Evolutionary conservation across 2,797 vertebrate genomes (phyloP).

Genomic region (Pseudochirops cupreus): DNA sequence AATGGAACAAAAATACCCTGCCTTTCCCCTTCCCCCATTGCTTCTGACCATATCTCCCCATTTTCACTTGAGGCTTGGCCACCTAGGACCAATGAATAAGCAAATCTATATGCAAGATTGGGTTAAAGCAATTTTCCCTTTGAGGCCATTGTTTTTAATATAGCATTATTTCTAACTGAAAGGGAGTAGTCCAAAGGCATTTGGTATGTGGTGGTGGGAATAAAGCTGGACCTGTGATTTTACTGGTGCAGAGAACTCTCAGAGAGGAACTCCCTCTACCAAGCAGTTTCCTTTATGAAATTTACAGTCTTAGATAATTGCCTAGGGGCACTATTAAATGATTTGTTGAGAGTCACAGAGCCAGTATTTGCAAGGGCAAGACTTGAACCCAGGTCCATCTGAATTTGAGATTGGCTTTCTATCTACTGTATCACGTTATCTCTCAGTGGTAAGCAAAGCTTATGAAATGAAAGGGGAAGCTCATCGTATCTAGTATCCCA

Average conservation of each 20-base stretch:
- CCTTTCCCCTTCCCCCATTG: background rate
- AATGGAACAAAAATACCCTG: background rate
- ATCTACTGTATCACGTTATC: background rate
- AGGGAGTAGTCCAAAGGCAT: background rate
- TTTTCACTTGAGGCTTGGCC: background rate
- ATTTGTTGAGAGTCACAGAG: background rate
- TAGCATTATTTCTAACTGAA: background rate
- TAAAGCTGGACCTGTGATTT: background rate
- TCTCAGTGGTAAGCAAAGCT: background rate
- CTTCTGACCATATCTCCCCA: background rate
- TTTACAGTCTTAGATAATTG: background rate
- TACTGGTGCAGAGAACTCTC: background rate
- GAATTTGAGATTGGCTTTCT: background rate
- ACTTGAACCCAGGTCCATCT: background rate
- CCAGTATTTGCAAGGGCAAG: background rate
- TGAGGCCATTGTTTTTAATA: background rate
- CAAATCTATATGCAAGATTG: background rate
- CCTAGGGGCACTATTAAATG: background rate
- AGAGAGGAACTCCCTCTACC: background rate
- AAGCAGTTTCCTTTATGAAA: background rate
- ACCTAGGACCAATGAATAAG: background rate
- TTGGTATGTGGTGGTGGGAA: background rate
- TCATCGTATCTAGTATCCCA: background rate
- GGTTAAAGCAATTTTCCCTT: background rate
- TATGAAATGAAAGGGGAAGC: background rate